phyloP scores from a whole-genome alignment of 2,888 invertebrate species.

The Drosophila emarginata region DNA sequence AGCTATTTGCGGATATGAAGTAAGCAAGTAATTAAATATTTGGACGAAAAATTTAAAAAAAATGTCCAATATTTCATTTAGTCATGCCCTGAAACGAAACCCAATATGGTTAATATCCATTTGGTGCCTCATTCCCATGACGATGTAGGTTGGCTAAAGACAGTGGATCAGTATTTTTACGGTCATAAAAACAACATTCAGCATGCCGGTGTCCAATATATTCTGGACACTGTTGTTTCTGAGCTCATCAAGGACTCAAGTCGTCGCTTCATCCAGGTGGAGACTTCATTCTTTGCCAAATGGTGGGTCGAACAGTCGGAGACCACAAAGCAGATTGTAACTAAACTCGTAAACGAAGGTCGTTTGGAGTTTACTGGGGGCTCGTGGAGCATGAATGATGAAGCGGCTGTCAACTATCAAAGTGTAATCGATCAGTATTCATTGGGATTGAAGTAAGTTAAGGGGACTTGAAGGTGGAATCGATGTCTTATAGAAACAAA shows the following conservation, averaged over 20 bases:
- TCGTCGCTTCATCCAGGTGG: constrained; percentile 94
- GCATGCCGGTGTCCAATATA: constrained; percentile 94
- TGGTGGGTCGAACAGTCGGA: constrained; percentile 91
- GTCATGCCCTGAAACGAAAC: constrained; percentile 86
- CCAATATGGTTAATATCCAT: constrained; percentile 91
- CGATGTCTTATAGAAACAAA: neutral
- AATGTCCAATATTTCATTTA: constrained; percentile 62
- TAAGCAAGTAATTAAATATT: constrained; percentile 33
- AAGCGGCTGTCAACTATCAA: constrained; percentile 88
- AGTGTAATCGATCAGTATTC: constrained; percentile 89
- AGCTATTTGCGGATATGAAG: constrained; percentile 57
- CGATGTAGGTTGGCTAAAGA: constrained; percentile 97
- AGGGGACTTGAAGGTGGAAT: neutral
- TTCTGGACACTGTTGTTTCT: constrained; percentile 92
- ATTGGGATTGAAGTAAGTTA: constrained; percentile 85
- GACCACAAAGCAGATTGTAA: constrained; percentile 85
- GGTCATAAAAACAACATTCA: constrained; percentile 88
- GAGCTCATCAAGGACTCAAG: constrained; percentile 88
- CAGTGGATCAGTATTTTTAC: constrained; percentile 96
- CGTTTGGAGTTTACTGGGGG: constrained; percentile 91
- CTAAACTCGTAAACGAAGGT: constrained; percentile 87
- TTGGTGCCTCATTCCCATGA: constrained; percentile 95
- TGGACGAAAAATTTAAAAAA: no score
- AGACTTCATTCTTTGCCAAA: constrained; percentile 92
- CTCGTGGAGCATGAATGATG: constrained; percentile 93